phyloP scores from a whole-genome alignment of 35 echinoderm and acorn worm genomes.

The Ptychodera flava region DNA sequence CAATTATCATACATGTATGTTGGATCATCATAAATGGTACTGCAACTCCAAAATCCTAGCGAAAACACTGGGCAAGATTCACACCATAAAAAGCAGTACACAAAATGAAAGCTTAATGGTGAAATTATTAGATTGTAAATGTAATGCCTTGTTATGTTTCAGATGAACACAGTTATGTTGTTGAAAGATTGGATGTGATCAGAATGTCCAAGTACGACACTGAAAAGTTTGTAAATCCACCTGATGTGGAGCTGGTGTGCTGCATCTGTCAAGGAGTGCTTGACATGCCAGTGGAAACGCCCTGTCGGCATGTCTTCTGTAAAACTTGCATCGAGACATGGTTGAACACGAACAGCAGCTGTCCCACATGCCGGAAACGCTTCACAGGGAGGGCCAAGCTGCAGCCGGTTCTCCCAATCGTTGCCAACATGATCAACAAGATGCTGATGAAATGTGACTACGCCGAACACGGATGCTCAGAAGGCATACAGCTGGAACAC shows the following conservation, averaged over 20 bases:
- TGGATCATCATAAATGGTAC: too few species aligned
- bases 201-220: conserved; percentile 87
- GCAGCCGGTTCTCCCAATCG: conserved; percentile 87
- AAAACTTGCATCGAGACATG: conserved; percentile 90
- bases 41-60: too few species aligned
- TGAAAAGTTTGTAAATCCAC: conserved; percentile 71
- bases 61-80: too few species aligned
- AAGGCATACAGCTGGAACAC: conserved; percentile 60
- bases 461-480: conserved; percentile 44
- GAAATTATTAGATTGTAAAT: too few species aligned
- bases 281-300: conserved; percentile 75
- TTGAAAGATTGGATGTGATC: too few species aligned
- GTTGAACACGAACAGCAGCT: conserved; percentile 67
- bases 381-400: conserved; percentile 48
- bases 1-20: too few species aligned
- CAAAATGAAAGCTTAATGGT: too few species aligned
- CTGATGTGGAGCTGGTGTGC: conserved; percentile 89
- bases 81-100: too few species aligned
- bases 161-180: too few species aligned
- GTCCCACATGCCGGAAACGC: conserved; percentile 76
- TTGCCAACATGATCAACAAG: conserved; percentile 93
- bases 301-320: conserved; percentile 90
- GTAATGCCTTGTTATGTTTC: too few species aligned
- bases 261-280: conserved; percentile 93
- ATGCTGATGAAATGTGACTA: conserved; percentile 80